Evolutionary conservation across 2,113 vertebrate genomes (phyloP).

Genomic region (Cynocephalus volans): DNA sequence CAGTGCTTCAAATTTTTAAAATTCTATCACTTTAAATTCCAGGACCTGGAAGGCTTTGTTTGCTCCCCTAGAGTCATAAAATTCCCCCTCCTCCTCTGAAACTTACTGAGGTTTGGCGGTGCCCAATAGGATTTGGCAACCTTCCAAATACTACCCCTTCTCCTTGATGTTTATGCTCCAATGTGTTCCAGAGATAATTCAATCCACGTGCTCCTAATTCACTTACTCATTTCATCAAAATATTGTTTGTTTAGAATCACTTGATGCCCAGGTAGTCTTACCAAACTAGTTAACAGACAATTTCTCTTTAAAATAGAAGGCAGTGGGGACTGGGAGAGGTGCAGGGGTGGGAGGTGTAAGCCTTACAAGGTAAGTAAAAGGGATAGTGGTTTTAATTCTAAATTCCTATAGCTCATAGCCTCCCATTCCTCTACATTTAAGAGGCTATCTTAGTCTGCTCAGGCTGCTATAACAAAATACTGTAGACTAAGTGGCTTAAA

Average conservation of each 20-base stretch:
- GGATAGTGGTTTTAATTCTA: conserved; percentile 16
- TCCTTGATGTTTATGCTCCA: conserved; percentile 43
- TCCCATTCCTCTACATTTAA: background rate
- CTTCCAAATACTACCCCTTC: conserved; percentile 51
- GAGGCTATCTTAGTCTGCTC: background rate
- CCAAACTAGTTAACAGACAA: conserved; percentile 4
- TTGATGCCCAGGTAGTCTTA: conserved; percentile 65
- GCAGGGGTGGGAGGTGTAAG: background rate
- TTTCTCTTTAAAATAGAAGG: conserved; percentile 63
- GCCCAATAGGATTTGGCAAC: conserved; percentile 56
- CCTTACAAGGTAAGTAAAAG: background rate
- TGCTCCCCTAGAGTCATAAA: conserved; percentile 24
- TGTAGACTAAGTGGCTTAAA: background rate
- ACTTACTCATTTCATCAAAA: conserved; percentile 76
- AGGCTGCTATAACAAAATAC: conserved; percentile 9
- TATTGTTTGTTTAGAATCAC: conserved; percentile 70
- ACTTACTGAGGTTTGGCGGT: conserved; percentile 44
- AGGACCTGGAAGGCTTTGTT: background rate
- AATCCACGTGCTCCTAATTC: conserved; percentile 73
- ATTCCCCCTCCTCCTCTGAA: background rate
- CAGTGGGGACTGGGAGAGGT: too few relatives aligned
- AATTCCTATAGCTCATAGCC: background rate
- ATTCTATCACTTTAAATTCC: conserved; percentile 13
- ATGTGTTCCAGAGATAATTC: conserved; percentile 64
- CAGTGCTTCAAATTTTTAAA: background rate